Conservation (phyloP, 2,113 vertebrate species). For the Acanthochromis polyacanthus region DNA sequence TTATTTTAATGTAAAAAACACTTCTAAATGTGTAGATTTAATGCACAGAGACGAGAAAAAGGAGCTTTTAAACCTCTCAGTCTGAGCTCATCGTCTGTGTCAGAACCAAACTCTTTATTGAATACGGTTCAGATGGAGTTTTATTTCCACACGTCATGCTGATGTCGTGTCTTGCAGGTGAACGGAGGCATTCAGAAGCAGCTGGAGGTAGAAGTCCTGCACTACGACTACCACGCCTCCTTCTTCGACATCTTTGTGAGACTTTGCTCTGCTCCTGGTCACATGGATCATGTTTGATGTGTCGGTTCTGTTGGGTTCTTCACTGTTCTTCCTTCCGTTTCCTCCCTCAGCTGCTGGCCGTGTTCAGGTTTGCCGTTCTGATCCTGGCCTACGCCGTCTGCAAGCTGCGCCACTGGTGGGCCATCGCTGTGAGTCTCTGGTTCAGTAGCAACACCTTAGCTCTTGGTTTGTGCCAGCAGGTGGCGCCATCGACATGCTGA, state of each 20-base stretch:
- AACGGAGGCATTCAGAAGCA: conserved; percentile 90
- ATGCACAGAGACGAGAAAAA: too few relatives aligned
- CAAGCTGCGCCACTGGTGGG: conserved; percentile 96
- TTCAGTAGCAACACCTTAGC: fast-evolving
- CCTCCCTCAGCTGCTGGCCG: conserved; percentile 90
- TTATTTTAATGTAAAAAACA: too few relatives aligned
- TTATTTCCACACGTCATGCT: fast-evolving
- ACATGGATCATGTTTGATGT: too few relatives aligned
- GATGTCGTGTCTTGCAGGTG: conserved; percentile 80
- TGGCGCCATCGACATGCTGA: neutral
- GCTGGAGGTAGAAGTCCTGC: conserved; percentile 91
- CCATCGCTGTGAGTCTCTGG: conserved; percentile 90
- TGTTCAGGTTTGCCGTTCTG: conserved; percentile 93
- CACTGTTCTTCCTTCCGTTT: too few relatives aligned
- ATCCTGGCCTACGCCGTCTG: conserved; percentile 96
- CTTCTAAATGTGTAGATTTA: too few relatives aligned
- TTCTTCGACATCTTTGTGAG: conserved; percentile 99
- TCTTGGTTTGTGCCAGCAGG: neutral
- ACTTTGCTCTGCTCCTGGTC: conserved; percentile 19
- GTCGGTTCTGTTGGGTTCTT: neutral
- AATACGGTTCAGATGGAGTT: too few relatives aligned
- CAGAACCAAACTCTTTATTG: too few relatives aligned
- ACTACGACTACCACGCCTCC: conserved; percentile 93
- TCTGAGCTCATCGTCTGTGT: too few relatives aligned
- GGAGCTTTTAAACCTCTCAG: too few relatives aligned